Evolutionary conservation across 1,140 invertebrate species (phyloP).

Genomic region (Lanistes nyassanus): DNA sequence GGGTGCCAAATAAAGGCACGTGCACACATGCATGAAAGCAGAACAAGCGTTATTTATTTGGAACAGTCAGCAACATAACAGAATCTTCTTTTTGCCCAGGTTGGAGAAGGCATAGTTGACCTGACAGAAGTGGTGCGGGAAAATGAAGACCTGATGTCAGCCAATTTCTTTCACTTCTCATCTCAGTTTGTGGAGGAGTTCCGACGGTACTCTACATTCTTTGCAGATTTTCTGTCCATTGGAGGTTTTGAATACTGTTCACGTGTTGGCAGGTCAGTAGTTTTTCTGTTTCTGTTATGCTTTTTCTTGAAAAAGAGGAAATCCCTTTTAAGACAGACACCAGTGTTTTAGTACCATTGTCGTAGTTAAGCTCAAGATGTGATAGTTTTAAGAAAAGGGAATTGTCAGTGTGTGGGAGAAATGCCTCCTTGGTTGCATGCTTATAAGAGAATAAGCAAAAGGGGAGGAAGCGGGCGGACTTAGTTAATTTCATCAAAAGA

Average conservation of each 20-base stretch:
- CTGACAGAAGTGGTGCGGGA: constrained; percentile 77
- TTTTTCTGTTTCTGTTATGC: constrained; percentile 2
- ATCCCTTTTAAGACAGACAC: too few species aligned
- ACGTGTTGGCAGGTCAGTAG: constrained; percentile 49
- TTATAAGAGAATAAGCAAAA: too few species aligned
- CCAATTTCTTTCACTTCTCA: constrained; percentile 76
- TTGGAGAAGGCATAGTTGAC: constrained; percentile 72
- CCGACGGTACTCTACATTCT: constrained; percentile 77
- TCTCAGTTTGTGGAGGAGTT: constrained; percentile 80
- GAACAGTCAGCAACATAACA: background rate
- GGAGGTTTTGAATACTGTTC: constrained; percentile 78
- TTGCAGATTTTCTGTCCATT: constrained; percentile 80
- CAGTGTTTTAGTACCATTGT: too few species aligned
- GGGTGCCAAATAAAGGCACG: background rate
- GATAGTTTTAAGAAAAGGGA: too few species aligned
- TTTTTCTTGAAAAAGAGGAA: background rate
- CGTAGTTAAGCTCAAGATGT: too few species aligned
- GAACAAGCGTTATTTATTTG: background rate
- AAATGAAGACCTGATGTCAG: constrained; percentile 74
- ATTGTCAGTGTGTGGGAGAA: too few species aligned
- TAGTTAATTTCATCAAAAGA: too few species aligned
- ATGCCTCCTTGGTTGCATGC: too few species aligned
- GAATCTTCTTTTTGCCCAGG: constrained; percentile 31
- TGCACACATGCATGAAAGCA: background rate
- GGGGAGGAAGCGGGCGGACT: too few species aligned